Evolutionary conservation across 2,113 vertebrate species (phyloP), one percentile per base, ranked within the genome.

Genomic region (Amphiprion ocellaris): DNA sequence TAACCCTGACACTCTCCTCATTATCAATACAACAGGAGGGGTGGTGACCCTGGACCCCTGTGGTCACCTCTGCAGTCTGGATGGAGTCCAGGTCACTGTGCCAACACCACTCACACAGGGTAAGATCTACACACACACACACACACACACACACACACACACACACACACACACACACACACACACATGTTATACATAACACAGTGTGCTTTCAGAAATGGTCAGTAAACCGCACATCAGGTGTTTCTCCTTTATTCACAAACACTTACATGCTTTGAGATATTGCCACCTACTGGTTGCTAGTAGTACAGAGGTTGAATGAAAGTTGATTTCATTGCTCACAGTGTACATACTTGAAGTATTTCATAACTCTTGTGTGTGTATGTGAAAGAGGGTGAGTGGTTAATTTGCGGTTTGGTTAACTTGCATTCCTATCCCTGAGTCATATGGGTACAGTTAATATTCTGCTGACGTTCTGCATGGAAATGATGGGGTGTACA

Each of bases 51-150:
- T 96, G 28, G 92, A 96, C 86, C 95, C 95, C 23, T 95, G 95
- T n/a, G 94, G 93, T 52, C 91, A 95, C 79, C 89, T 89, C 46
- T 96, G 95, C 88, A 93, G 93, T 53, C 87, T 96, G 46, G 95
- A 96, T 82, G 94, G 95, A 71, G 91, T 92, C 6, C 92, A 92
- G 46, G 85, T 96, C 50, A 89, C 87, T 49, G 91, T 90, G 46
- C 93, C 95, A 30, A 95, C 94, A 30, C 94, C 87, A 9, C 94
- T 96, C 15, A 95, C 94, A 41, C 95, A 96, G 70, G 95, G 95
- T 96, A 88, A 92, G 81, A 14, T n/a, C 3, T 5, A n/a, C 3
- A n/a, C 1, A 28, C 53, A 54, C 33, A 39, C 62, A 14, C 21
- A 24, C 0, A 3, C 3, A n/a, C 1, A 28, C 53, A 54, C 33